Conservation (phyloP, 2,113 vertebrate species). For the Rhabdornis inornatus region DNA sequence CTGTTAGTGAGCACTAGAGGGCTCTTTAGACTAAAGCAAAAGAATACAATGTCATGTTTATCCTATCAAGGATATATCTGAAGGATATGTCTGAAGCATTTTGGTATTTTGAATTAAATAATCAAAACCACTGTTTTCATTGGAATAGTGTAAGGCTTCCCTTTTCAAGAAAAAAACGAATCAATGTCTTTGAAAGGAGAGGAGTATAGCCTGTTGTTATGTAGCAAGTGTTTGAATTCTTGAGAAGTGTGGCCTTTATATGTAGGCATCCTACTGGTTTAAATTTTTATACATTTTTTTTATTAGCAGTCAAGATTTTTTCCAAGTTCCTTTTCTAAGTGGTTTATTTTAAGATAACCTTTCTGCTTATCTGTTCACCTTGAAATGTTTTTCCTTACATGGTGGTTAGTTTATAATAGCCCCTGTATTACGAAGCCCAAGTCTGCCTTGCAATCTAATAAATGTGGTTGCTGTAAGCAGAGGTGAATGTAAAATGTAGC, state of each 20-base stretch:
- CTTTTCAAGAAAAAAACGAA: neutral
- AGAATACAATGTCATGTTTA: neutral
- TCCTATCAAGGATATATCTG: neutral
- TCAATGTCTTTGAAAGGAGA: neutral
- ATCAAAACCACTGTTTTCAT: neutral
- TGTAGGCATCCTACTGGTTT: neutral
- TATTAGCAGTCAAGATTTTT: slow-evolving; percentile 31
- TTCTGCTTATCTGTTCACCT: neutral
- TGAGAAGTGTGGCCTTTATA: neutral
- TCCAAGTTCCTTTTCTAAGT: neutral
- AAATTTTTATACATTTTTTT: slow-evolving; percentile 36
- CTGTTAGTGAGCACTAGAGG: slow-evolving; percentile 61
- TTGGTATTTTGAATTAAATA: neutral
- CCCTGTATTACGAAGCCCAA: neutral
- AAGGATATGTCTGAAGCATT: neutral
- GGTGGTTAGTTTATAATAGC: neutral
- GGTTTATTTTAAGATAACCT: neutral
- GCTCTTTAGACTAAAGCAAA: slow-evolving; percentile 51
- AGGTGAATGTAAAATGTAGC: neutral
- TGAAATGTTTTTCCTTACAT: neutral
- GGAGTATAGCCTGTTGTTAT: neutral
- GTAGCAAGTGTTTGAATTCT: neutral
- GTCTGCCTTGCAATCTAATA: neutral
- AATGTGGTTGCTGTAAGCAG: fast-evolving
- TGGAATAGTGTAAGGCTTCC: neutral